These are phyloP conservation scores for Tinea pellionella DNA, from an alignment of 2,888 invertebrate genomes.

Conservation along the genomic window DNA sequence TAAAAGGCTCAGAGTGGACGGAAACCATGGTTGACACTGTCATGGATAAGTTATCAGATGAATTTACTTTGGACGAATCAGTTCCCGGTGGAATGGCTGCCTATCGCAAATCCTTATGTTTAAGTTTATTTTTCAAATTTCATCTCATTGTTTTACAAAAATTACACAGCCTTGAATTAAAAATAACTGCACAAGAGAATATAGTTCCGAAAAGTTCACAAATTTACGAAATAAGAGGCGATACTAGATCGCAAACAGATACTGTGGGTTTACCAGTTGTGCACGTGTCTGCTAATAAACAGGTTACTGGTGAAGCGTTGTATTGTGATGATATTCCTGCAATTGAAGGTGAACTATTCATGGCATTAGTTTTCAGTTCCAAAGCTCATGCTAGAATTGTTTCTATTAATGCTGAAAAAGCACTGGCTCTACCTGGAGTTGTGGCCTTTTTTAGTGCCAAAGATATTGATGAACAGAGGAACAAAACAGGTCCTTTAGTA, in stretches of 20 bases:
- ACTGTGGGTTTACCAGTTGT: slow-evolving; percentile 82
- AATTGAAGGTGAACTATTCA: slow-evolving; percentile 78
- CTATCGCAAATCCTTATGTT: slow-evolving; percentile 72
- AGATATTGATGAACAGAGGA: slow-evolving; percentile 76
- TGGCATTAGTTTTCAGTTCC: slow-evolving; percentile 81
- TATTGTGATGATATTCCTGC: slow-evolving; percentile 90
- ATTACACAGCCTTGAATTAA: slow-evolving; percentile 27
- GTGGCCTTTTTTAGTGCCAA: slow-evolving; percentile 78
- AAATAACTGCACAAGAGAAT: slow-evolving; percentile 49
- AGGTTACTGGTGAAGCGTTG: slow-evolving; percentile 91
- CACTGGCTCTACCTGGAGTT: slow-evolving; percentile 81
- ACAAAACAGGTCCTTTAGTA: slow-evolving; percentile 75
- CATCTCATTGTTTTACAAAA: slow-evolving; percentile 68
- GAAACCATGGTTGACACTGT: slow-evolving; percentile 66
- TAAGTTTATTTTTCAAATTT: slow-evolving; percentile 71
- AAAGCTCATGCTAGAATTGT: slow-evolving; percentile 84
- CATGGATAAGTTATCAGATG: slow-evolving; percentile 68
- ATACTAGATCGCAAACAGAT: slow-evolving; percentile 68
- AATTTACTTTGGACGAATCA: slow-evolving; percentile 75
- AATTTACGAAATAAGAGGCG: slow-evolving; percentile 64
- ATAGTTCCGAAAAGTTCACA: slow-evolving; percentile 74
- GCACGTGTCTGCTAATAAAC: slow-evolving; percentile 86
- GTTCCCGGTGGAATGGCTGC: slow-evolving; percentile 81
- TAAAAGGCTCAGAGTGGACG: slow-evolving; percentile 69
- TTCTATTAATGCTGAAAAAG: slow-evolving; percentile 79